These are phyloP conservation scores for Dipodomys stephensi DNA, from an alignment of 2,113 vertebrate genomes.

Conservation along the genomic window DNA sequence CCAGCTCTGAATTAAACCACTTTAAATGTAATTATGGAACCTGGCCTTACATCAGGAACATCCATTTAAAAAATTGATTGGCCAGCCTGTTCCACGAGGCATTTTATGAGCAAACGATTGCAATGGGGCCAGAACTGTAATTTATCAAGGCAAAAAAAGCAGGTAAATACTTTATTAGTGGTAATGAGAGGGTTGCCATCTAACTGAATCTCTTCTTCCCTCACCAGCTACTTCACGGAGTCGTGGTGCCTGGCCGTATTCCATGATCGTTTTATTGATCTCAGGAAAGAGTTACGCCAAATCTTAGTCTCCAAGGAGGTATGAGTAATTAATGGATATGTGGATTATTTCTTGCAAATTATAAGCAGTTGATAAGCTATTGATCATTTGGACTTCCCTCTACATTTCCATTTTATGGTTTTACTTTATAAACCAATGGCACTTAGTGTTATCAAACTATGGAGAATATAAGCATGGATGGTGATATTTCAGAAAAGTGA, in stretches of 20 bases:
- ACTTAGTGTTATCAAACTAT: background rate
- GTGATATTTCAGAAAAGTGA: background rate
- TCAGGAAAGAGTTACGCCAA: conserved; percentile 92
- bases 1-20: conserved; percentile 95
- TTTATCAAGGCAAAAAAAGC: conserved; percentile 89
- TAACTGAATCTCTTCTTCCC: conserved; percentile 87
- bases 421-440: conserved; percentile 40
- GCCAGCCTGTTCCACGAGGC: conserved; percentile 91
- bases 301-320: conserved; percentile 85
- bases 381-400: conserved; percentile 81
- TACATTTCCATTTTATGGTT: conserved; percentile 58
- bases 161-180: conserved; percentile 91
- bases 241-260: conserved; percentile 93
- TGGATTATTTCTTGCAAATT: conserved; percentile 72
- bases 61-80: conserved; percentile 98
- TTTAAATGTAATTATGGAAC: conserved; percentile 96
- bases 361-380: conserved; percentile 68
- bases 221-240: conserved; percentile 94
- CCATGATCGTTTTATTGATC: conserved; percentile 96
- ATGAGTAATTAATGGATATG: conserved; percentile 77
- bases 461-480: background rate
- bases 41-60: conserved; percentile 95
- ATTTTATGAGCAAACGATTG: conserved; percentile 94
- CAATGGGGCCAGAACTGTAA: conserved; percentile 90
- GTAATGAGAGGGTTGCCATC: conserved; percentile 88